These are phyloP conservation scores for Thera britannica DNA, from an alignment of 2,888 invertebrate genomes.

Conservation along the genomic window DNA sequence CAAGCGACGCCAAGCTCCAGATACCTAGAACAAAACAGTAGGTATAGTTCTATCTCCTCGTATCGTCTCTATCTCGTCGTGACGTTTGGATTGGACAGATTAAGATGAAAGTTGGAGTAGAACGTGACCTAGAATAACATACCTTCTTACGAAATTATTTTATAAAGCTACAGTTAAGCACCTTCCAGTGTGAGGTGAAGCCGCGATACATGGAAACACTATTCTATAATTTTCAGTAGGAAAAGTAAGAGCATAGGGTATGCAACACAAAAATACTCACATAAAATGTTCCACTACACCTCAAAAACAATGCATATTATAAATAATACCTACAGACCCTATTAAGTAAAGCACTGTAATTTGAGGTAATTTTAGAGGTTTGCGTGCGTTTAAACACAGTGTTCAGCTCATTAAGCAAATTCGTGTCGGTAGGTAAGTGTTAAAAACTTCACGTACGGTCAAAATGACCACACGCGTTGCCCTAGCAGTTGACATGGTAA, in stretches of 20 bases:
- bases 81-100: too few relatives aligned
- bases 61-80: too few relatives aligned
- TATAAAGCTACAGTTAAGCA: not conserved
- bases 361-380: slow-evolving; percentile 30
- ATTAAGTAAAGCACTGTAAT: slow-evolving; percentile 16
- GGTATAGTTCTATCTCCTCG: too few relatives aligned
- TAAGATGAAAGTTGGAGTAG: too few relatives aligned
- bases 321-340: not conserved
- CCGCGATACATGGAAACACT: not conserved
- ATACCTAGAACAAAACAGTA: slow-evolving; percentile 57
- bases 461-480: slow-evolving; percentile 35
- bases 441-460: slow-evolving; percentile 28
- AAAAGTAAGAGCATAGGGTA: too few relatives aligned
- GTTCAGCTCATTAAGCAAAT: slow-evolving; percentile 43
- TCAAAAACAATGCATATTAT: not conserved
- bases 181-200: too few relatives aligned
- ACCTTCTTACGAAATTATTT: too few relatives aligned
- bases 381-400: slow-evolving; percentile 43
- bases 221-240: not conserved
- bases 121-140: too few relatives aligned
- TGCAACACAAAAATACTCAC: not conserved
- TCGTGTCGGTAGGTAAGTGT: slow-evolving; percentile 31
- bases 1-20: slow-evolving; percentile 78
- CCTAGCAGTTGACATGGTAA: slow-evolving; percentile 31
- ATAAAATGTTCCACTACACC: not conserved